Base-by-base conservation (phyloP, 2,797 vertebrate species). In the Triplophysa yarkandensis region DNA sequence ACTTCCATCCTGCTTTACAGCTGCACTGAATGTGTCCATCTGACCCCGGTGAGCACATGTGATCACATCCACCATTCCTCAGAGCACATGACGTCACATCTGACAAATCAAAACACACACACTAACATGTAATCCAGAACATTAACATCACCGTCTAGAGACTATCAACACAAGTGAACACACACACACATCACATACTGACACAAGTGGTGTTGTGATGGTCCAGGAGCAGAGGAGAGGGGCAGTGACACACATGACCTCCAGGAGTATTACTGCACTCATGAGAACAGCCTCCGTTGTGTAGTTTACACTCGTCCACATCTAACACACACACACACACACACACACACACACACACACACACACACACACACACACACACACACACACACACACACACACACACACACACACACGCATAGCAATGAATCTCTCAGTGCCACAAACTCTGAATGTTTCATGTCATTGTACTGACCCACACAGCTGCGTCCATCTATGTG, bases 401-500 rank as follows among this genome's bases (percentile, higher is more conserved):
- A n/a, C n/a, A n/a, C n/a, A n/a, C n/a, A n/a, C n/a, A n/a, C 16
- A 72, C 0, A 76, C 30, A 74, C 41, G 57, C 25, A 68, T 39
- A 74, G 58, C 76, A 14, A 78, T 66, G 76, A 28, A 81, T n/a
- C 2, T n/a, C 39, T 16, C 61, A 3, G 25, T 4, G 23, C 10
- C 39, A 17, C 3, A n/a, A 27, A 81, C 14, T 68, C 54, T 65
- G 28, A 73, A 14, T 52, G 48, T 30, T 30, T 48, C 23, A 50
- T 16, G 17, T 43, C 41, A 43, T 1, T 43, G 41, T 16, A 90
- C 92, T 85, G 84, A 93, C 93, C 93, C 9, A 94, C 91, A 61
- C 93, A 94, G 84, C 87, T 89, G 84, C 71, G 86, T n/a, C 71
- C 82, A 36, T 94, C 92, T 21, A 94, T 91, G 81, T 94, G 93